Base-by-base conservation (phyloP, 2,888 invertebrate genomes). In the Andrena chrysosceles region DNA sequence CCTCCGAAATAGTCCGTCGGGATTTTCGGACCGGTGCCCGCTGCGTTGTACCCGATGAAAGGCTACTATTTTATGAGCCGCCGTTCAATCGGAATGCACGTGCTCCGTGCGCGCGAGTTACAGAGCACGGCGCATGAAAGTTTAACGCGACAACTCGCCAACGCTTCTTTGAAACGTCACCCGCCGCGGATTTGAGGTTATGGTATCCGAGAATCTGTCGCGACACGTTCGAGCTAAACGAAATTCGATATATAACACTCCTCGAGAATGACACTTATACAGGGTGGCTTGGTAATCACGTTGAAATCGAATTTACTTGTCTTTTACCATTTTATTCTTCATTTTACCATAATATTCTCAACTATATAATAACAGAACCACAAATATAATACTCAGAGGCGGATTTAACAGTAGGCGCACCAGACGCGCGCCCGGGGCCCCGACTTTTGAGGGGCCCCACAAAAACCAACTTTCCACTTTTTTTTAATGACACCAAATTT, bases 1-100 rank as follows among this genome's bases (percentile, higher is more conserved):
- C 49, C 54, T 77, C 79, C 71, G 54, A 83, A 85, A 85, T 85
- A 83, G 83, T 85, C 29, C 72, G 62, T 62, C 52, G 71, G 73
- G 73, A 83, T 79, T 79, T 70, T 75, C 74, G 71, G 49, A 59
- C 59, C 54, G 68, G 23, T 56, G 16, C 26, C 10, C n/a, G 26
- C 49, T 1, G 59, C 69, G 75, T 82, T 83, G 83, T 80, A 83
- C 26, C 31, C 85, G 85, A 83, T 77, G 85, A 85, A 83, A 85
- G 83, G 16, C 48, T 48, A 5, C 67, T 64, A 68, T 70, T 82
- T 86, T 86, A 83, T 68, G 77, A 67, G 54, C 49, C 56, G 54
- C 52, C 33, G 62, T 63, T 78, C 82, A 74, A 81, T 77, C 56
- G 73, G 72, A 71, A 71, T 20, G 62, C 33, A 49, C 69, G n/a